phyloP scores from a whole-genome alignment of 2,797 vertebrate species.

The Gymnopithys bicolor region DNA sequence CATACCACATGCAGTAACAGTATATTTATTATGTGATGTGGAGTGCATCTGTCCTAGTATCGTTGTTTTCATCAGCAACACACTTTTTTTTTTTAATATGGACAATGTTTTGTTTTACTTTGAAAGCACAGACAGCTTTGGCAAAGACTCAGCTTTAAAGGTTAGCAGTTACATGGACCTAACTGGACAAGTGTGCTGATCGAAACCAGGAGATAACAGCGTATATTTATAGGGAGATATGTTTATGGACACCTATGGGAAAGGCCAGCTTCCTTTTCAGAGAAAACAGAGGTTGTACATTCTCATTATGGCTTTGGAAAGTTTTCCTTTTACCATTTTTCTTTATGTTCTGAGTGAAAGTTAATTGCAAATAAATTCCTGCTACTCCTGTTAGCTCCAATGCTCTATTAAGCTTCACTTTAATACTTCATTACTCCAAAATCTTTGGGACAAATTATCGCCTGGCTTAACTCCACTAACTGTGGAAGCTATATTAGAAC shows the following conservation, averaged over 20 bases:
- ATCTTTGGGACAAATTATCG: neutral
- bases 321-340: neutral
- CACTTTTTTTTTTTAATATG: fast-evolving
- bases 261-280: neutral
- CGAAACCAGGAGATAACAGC: constrained; percentile 23
- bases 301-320: neutral
- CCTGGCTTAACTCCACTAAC: neutral
- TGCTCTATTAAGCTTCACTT: constrained; percentile 3
- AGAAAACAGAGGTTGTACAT: neutral
- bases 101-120: neutral
- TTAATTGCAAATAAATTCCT: constrained; percentile 2
- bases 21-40: constrained; percentile 34
- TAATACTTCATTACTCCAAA: neutral
- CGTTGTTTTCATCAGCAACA: neutral
- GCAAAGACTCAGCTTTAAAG: constrained; percentile 3
- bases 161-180: neutral
- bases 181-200: neutral
- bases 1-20: neutral
- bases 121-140: neutral
- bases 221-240: neutral
- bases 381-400: neutral
- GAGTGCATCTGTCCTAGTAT: constrained; percentile 15
- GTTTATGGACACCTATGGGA: neutral
- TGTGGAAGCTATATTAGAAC: neutral
- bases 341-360: neutral